phyloP scores from a whole-genome alignment of 2,797 vertebrate genomes.

The Philypnodon macrostomus region DNA sequence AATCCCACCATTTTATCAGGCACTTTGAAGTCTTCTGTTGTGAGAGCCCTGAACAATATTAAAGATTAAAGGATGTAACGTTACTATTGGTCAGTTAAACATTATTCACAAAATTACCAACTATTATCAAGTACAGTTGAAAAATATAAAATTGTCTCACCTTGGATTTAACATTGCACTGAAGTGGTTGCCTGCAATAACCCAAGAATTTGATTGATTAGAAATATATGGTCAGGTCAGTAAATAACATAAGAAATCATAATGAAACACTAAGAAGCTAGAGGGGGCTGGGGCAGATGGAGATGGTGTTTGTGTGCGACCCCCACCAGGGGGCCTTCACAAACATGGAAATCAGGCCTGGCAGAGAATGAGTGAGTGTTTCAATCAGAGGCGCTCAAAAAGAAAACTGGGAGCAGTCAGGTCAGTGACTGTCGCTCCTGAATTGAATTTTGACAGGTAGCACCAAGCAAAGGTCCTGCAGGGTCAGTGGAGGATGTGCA shows the following conservation, averaged over 20 bases:
- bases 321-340: conserved; percentile 79
- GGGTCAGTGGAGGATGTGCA: conserved; percentile 65
- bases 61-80: no score
- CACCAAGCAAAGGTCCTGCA: conserved; percentile 61
- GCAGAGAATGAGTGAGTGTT: conserved; percentile 58
- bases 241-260: conserved; percentile 67
- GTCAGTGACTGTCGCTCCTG: conserved; percentile 53
- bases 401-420: conserved; percentile 43
- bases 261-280: conserved; percentile 39
- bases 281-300: conserved; percentile 76
- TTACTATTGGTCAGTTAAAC: no score
- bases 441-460: conserved; percentile 73
- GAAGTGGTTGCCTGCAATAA: conserved; percentile 87
- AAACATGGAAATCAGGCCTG: conserved; percentile 56
- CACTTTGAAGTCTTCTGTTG: conserved; percentile 99
- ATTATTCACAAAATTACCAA: no score
- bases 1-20: conserved; percentile 99
- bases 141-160: conserved; percentile 68
- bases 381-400: conserved; percentile 58
- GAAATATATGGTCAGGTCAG: conserved; percentile 69
- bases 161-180: conserved; percentile 98
- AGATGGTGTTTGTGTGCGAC: conserved; percentile 67
- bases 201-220: conserved; percentile 69
- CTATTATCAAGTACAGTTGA: no score
- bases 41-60: conserved; percentile 84